Evolutionary conservation across 2,113 vertebrate species (phyloP).

Genomic region (Neodontobutis hainanensis): DNA sequence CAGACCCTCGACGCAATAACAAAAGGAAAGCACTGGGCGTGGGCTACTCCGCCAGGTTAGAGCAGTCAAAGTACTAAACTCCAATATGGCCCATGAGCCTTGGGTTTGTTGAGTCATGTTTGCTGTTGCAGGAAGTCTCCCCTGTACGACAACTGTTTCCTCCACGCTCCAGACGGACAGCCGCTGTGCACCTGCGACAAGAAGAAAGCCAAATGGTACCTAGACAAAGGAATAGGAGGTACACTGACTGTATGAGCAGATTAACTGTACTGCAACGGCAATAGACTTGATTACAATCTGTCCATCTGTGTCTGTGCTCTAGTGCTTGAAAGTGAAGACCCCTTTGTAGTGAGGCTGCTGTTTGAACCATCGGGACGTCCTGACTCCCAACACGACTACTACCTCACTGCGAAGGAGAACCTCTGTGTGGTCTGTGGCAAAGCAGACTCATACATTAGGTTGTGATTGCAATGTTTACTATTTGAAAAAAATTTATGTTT

Average conservation of each 20-base stretch:
- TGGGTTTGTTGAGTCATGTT: background rate
- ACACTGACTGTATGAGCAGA: background rate
- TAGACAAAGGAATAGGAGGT: constrained; percentile 98
- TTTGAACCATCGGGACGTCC: constrained; percentile 97
- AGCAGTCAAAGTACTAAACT: background rate
- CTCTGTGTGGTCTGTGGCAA: constrained; percentile 96
- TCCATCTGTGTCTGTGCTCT: background rate
- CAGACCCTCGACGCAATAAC: constrained; percentile 88
- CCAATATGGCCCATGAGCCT: background rate
- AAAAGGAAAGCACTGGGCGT: constrained; percentile 89
- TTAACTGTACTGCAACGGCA: background rate
- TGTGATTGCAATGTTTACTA: too few relatives aligned
- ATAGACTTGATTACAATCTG: background rate
- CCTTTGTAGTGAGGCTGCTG: constrained; percentile 90
- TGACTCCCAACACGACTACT: constrained; percentile 94
- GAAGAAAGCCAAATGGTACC: constrained; percentile 98
- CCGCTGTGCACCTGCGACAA: constrained; percentile 97
- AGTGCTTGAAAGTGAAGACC: constrained; percentile 91
- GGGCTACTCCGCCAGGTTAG: constrained; percentile 92
- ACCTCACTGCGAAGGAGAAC: constrained; percentile 94
- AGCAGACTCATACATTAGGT: constrained; percentile 95
- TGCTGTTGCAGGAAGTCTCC: constrained; percentile 87
- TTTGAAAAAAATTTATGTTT: background rate
- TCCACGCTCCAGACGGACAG: constrained; percentile 94
- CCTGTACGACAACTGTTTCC: constrained; percentile 97